Evolutionary conservation across 2,888 invertebrate genomes (phyloP), one percentile per base, ranked within the genome.

Genomic region (Agrochola lota): DNA sequence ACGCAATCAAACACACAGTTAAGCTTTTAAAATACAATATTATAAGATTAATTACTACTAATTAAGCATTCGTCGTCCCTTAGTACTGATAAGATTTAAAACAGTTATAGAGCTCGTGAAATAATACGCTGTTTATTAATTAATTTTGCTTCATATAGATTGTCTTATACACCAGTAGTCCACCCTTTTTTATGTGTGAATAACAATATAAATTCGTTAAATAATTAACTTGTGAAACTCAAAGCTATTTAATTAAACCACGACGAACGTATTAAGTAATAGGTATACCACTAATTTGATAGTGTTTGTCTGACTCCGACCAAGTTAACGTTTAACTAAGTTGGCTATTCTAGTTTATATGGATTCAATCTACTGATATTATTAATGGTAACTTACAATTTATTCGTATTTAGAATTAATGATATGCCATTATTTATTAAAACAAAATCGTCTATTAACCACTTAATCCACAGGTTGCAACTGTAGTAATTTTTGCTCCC

Each of bases 281-380:
- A 30, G 15, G 6, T 23, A 23, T 55, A 52, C 52, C 12, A 78
- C 43, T 71, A 62, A 79, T 78, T n/a, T 67, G 57, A 68, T 73
- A 26, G 9, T 70, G 26, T 67, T 71, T 55, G 46, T 60, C 17
- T 55, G 40, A 26, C 43, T n/a, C 20, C 9, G 15, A 59, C 26
- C 43, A 60, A 30, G 49, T 52, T 15, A 15, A 17, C 2, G 55
- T 52, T 30, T 7, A 43, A 60, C 40, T 59, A 17, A 46, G n/a
- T 12, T 23, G 26, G 3, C 15, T 46, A 26, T 57, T 30, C 20
- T 55, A 30, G 8, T 43, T n/a, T n/a, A 55, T 5, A 40, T 11
- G 17, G 26, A 35, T 8, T 49, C 8, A 35, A 49, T n/a, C 11
- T 26, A 12, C 20, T 8, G 26, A 15, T 49, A 67, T 20, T 67